A percentile compares a stretch with the other conserved stretches of the same genome.
Conservation (phyloP, 1,140 invertebrate species). For the Dendroctonus ponderosae region DNA sequence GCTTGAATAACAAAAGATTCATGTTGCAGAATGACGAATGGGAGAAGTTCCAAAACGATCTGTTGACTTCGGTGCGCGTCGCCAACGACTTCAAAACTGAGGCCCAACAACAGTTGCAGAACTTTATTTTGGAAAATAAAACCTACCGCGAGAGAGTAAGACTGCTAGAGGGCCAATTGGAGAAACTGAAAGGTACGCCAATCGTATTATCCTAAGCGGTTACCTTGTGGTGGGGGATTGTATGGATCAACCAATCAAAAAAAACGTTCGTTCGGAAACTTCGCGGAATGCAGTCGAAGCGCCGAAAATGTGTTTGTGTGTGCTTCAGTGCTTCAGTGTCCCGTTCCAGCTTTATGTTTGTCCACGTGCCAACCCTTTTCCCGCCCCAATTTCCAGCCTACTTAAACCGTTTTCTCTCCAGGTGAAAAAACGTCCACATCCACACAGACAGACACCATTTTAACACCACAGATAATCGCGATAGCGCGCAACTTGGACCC, state of each 20-base stretch:
- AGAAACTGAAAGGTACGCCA: constrained; percentile 71
- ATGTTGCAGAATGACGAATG: constrained; percentile 73
- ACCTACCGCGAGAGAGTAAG: constrained; percentile 74
- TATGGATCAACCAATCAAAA: no score
- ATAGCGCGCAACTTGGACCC: constrained; percentile 27
- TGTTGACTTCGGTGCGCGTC: constrained; percentile 88
- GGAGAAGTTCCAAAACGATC: constrained; percentile 90
- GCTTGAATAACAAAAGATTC: no score
- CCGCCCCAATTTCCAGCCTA: background rate
- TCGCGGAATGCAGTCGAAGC: no score
- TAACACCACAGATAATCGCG: constrained; percentile 24
- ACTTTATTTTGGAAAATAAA: constrained; percentile 79
- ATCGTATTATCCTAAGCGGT: no score
- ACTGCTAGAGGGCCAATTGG: constrained; percentile 74
- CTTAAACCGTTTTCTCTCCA: constrained; percentile 14
- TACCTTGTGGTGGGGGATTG: no score
- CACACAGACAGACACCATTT: constrained; percentile 27
- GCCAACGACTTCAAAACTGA: constrained; percentile 94
- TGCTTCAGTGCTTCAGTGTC: no score
- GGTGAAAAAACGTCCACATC: constrained; percentile 19
- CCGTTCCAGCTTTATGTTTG: constrained; percentile 15
- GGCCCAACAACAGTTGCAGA: constrained; percentile 78
- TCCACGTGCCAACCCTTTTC: constrained; percentile 14
- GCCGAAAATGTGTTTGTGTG: no score
- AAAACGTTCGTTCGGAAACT: no score